Conservation (phyloP, 2,888 invertebrate genomes). For the Opisthograptis luteolata region DNA sequence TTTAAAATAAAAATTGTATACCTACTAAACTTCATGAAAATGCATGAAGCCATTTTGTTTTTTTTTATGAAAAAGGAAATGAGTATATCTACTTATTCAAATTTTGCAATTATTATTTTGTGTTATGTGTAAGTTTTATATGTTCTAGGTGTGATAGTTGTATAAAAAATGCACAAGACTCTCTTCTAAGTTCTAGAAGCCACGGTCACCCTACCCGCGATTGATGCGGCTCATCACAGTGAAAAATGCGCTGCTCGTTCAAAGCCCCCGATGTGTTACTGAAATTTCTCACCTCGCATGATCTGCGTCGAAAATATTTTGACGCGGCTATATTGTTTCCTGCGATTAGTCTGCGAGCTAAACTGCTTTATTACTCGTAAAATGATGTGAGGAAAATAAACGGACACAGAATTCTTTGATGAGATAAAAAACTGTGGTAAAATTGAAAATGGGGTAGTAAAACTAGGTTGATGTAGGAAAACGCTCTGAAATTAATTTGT, state of each 20-base stretch:
- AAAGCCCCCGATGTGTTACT: conserved; percentile 32
- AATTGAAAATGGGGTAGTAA: neutral
- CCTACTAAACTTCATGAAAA: too few relatives aligned
- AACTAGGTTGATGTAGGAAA: neutral
- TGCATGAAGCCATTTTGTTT: too few relatives aligned
- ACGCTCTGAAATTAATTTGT: conserved; percentile 4
- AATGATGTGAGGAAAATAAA: conserved; percentile 1
- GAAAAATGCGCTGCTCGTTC: conserved; percentile 40
- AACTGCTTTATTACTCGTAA: conserved; percentile 6
- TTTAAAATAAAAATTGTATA: too few relatives aligned
- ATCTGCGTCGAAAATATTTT: conserved; percentile 31
- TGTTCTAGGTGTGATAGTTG: too few relatives aligned
- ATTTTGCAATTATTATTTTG: too few relatives aligned
- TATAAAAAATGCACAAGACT: too few relatives aligned
- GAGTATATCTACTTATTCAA: too few relatives aligned
- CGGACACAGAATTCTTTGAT: conserved; percentile 14
- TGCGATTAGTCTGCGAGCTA: neutral
- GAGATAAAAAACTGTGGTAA: conserved; percentile 20
- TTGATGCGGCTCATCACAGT: conserved; percentile 45
- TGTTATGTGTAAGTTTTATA: too few relatives aligned
- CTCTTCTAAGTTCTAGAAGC: neutral
- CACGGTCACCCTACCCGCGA: conserved; percentile 30
- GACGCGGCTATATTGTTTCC: conserved; percentile 33
- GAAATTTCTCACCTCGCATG: conserved; percentile 35
- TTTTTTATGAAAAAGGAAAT: too few relatives aligned